phyloP scores from a whole-genome alignment of 1,140 invertebrate genomes.

The Drosophila sulfurigaster region DNA sequence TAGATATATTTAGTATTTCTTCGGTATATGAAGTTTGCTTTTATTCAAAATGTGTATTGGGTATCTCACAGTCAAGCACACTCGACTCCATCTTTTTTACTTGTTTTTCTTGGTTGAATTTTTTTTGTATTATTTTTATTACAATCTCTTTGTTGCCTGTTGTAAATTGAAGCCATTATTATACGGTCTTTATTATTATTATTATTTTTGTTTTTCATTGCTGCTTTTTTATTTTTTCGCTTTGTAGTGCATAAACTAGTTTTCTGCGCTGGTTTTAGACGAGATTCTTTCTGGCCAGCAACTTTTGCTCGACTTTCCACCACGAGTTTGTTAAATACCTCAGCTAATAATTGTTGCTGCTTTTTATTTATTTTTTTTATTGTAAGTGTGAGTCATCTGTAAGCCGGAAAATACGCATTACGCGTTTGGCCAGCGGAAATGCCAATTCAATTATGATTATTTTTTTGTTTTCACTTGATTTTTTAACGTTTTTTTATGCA shows the following conservation, averaged over 20 bases:
- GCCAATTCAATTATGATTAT: constrained; percentile 25
- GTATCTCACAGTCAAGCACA: too few species aligned
- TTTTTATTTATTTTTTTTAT: not conserved
- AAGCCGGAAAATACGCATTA: constrained; percentile 42
- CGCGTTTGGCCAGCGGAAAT: constrained; percentile 58
- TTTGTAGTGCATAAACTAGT: constrained; percentile 63
- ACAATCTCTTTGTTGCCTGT: constrained; percentile 69
- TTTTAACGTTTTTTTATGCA: constrained; percentile 41
- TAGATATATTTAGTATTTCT: too few species aligned
- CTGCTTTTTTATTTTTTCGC: constrained; percentile 23
- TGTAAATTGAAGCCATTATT: constrained; percentile 80
- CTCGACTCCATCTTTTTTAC: too few species aligned
- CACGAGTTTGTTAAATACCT: constrained; percentile 57
- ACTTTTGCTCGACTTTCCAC: constrained; percentile 62
- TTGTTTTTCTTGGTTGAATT: not conserved
- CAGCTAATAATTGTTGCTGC: constrained; percentile 2
- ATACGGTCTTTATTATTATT: constrained; percentile 54
- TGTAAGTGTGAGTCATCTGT: constrained; percentile 53
- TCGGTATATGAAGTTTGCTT: too few species aligned
- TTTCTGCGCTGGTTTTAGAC: constrained; percentile 47
- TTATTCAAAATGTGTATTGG: too few species aligned
- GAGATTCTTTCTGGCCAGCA: constrained; percentile 58
- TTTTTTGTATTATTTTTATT: constrained; percentile 56
- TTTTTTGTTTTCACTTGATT: constrained; percentile 34
- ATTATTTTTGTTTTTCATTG: constrained; percentile 21